A percentile compares a stretch with the other conserved stretches of the same genome.
Conservation (phyloP, 2,888 invertebrate species). For the Pelosia muscerda region DNA sequence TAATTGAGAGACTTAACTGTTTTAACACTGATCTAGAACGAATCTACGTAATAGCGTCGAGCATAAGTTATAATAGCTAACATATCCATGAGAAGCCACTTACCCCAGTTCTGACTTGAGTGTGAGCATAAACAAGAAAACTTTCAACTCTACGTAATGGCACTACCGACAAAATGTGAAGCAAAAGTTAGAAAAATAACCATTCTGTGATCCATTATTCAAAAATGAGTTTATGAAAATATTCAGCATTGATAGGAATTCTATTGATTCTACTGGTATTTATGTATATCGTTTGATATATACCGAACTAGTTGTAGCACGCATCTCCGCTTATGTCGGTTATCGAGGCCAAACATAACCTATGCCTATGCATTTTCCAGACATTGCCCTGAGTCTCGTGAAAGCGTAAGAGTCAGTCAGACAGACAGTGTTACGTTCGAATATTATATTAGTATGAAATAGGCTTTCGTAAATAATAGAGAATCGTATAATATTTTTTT, state of each 20-base stretch:
- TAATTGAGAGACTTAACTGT: neutral
- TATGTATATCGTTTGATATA: too few species aligned
- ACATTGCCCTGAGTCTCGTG: too few species aligned
- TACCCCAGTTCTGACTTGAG: conserved; percentile 28
- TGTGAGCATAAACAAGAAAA: conserved; percentile 22
- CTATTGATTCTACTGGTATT: too few species aligned
- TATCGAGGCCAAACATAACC: too few species aligned
- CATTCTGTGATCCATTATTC: neutral
- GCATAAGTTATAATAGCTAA: neutral
- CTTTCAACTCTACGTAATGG: conserved; percentile 20
- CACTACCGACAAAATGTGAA: neutral
- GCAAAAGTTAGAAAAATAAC: neutral
- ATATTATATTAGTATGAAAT: too few species aligned
- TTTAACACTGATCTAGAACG: neutral
- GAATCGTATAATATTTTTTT: too few species aligned
- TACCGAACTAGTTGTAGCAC: too few species aligned
- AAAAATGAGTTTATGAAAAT: conserved; percentile 1
- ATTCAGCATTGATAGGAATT: neutral
- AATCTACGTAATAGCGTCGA: neutral
- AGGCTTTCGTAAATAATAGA: too few species aligned
- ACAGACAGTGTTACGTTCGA: too few species aligned
- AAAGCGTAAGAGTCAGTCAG: too few species aligned
- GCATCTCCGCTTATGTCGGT: too few species aligned
- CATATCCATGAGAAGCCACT: conserved; percentile 3
- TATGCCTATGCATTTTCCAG: too few species aligned